Base-by-base conservation (phyloP, 30 jellyfish, hydroid and myxozoan genomes). In the Phacellophora camtschatica region DNA sequence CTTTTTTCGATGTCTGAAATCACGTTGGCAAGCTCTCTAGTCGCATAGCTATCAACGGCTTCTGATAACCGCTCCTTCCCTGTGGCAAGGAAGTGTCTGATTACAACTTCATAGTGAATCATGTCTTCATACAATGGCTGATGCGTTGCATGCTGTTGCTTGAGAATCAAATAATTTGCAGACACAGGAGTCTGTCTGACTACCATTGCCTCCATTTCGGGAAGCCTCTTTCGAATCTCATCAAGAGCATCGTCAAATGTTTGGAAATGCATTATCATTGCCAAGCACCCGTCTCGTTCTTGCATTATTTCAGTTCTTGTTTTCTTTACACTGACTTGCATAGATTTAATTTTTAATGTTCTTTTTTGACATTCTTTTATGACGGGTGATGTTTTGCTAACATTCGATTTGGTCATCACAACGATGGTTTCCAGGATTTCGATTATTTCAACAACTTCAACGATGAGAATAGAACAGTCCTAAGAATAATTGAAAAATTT, bases 181-280 rank as follows among this genome's bases (percentile, higher is more conserved):
- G 98, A 92, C 55, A 92, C 91, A 11, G 96, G 97, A 24, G 97
- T 92, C 71, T 57, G 84, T 53, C 92, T 78, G 37, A 92, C 93
- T 29, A 84, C 69, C 8, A 27, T 85, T 16, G 95, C 87, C 87
- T 92, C 98, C 10, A 81, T 66, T 34, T 70, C 91, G 30, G 98
- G 97, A 1, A 92, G 78, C 94, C 96, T 87, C 45, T 68, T 63
- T 25, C 34, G 31, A 19, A 92, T 46, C 25, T 92, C 97, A 39
- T 86, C 87, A 29, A 77, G 24, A 15, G 69, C 61, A 29, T 79
- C 93, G 24, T 79, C 98, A 58, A 85, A 72, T 11, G 79, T 95
- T 49, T 77, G 78, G 24, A 46, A 51, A 51, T 67, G 63, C 18
- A 68, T 83, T 16, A 84, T 69, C 11, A 58, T 19, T 33, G 45